Conservation (phyloP, 2,113 vertebrate genomes). For the Rhinichthys klamathensis region DNA sequence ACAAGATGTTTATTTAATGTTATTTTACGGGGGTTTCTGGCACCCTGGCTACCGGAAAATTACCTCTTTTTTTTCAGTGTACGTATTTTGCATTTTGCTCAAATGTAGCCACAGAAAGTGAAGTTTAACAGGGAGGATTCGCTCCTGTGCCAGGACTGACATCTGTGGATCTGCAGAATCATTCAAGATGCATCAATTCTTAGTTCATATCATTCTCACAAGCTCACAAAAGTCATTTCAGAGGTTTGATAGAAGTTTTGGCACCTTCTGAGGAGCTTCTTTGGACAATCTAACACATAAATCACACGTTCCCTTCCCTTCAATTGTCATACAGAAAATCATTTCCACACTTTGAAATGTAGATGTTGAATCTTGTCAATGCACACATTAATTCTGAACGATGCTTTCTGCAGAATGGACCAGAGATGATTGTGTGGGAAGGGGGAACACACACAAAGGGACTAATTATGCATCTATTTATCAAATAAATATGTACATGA, state of each 20-base stretch:
- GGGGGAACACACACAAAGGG: background rate
- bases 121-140: background rate
- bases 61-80: too few relatives aligned
- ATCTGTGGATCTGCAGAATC: conserved; percentile 26
- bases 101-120: too few relatives aligned
- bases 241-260: conserved; percentile 30
- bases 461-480: background rate
- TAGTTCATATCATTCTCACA: background rate
- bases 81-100: too few relatives aligned
- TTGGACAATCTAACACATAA: conserved; percentile 33
- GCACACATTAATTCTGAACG: background rate
- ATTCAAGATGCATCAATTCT: background rate
- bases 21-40: too few relatives aligned
- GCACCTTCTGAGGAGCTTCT: conserved; percentile 24
- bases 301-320: background rate
- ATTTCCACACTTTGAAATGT: conserved; percentile 32
- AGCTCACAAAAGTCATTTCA: conserved; percentile 16
- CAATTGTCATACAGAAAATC: background rate
- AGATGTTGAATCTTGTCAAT: conserved; percentile 23
- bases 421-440: background rate
- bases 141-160: background rate
- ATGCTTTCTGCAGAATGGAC: background rate
- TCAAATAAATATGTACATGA: background rate
- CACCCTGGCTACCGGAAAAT: too few relatives aligned
- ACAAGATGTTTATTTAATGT: too few relatives aligned